These are phyloP conservation scores for Lepidurus apus DNA, from an alignment of 1,140 invertebrate species.

Conservation along the genomic window DNA sequence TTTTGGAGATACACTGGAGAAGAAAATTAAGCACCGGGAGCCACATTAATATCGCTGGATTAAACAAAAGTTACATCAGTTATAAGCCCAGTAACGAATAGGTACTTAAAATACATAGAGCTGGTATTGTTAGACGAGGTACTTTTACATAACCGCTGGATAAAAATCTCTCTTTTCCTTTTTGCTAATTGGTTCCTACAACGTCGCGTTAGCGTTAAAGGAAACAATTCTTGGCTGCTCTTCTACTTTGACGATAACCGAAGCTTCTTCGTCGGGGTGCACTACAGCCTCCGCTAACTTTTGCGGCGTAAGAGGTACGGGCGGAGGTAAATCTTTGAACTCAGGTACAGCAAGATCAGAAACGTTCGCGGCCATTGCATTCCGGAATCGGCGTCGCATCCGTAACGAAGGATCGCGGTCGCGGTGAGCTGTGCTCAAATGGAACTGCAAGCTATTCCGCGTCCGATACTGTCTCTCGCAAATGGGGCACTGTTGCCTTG, in stretches of 20 bases:
- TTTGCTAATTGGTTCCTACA: background rate
- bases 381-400: constrained; percentile 25
- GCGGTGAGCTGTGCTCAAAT: constrained; percentile 33
- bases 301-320: background rate
- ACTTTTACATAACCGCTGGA: background rate
- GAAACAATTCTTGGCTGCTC: background rate
- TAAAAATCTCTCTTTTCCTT: background rate
- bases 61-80: too few species aligned
- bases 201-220: background rate
- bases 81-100: too few species aligned
- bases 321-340: background rate
- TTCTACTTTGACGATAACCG: background rate
- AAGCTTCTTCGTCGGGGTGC: background rate
- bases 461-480: constrained; percentile 33
- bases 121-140: background rate
- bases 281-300: background rate
- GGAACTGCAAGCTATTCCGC: constrained; percentile 32
- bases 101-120: too few species aligned
- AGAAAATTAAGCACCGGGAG: too few species aligned
- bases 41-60: too few species aligned
- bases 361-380: background rate
- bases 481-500: constrained; percentile 31
- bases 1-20: too few species aligned
- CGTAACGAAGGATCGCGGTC: constrained; percentile 30
- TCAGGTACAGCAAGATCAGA: background rate